These are phyloP conservation scores for Sphenodon punctatus DNA, from an alignment of 2,797 vertebrate genomes.

Conservation along the genomic window DNA sequence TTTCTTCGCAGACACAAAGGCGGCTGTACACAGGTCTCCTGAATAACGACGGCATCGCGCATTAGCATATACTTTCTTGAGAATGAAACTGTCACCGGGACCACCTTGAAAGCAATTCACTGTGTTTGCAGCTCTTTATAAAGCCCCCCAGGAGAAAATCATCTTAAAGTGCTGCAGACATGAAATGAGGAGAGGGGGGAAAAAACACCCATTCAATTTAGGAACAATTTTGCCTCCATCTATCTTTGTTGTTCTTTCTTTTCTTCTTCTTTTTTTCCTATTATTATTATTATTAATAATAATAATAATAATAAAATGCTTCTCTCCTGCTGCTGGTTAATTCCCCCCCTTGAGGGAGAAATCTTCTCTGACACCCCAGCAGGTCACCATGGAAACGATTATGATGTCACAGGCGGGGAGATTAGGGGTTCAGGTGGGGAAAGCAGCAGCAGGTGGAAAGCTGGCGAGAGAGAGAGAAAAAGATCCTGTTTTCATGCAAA, in stretches of 20 bases:
- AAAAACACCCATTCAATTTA: constrained; percentile 50
- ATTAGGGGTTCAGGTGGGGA: background rate
- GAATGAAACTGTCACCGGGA: constrained; percentile 56
- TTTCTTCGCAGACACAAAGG: constrained; percentile 51
- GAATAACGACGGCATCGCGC: constrained; percentile 52
- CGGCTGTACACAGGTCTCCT: constrained; percentile 47
- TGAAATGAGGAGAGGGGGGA: background rate
- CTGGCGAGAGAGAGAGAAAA: fast-evolving
- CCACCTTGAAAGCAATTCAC: constrained; percentile 68
- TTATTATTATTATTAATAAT: too few species aligned
- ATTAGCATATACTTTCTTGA: constrained; percentile 74
- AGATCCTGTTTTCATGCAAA: background rate
- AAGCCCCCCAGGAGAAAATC: constrained; percentile 66
- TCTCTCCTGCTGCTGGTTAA: background rate
- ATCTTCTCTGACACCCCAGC: background rate
- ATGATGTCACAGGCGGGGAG: background rate
- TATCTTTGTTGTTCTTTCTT: background rate
- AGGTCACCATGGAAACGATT: background rate
- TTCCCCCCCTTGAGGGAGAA: background rate
- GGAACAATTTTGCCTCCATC: constrained; percentile 56
- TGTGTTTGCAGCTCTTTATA: constrained; percentile 74
- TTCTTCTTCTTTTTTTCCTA: background rate
- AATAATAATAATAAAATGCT: too few species aligned
- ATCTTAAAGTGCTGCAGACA: constrained; percentile 61
- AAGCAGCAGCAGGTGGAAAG: background rate